phyloP scores from a whole-genome alignment of 2,888 invertebrate genomes.

The Apodemia mormo region DNA sequence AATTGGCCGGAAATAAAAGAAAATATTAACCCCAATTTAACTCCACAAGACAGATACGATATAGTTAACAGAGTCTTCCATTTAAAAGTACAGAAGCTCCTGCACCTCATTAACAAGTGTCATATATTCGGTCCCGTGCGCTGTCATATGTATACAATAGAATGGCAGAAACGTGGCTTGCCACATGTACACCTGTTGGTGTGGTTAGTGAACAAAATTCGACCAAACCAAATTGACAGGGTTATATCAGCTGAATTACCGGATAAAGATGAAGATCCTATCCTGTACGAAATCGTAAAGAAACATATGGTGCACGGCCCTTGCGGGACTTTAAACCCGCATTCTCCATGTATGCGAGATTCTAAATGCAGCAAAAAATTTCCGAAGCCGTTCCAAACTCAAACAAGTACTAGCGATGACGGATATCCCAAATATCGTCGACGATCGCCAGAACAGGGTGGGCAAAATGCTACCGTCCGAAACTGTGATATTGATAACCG shows the following conservation, averaged over 20 bases:
- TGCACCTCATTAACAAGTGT: constrained; percentile 34
- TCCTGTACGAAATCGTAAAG: constrained; percentile 36
- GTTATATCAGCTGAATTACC: constrained; percentile 40
- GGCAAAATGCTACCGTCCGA: constrained; percentile 30
- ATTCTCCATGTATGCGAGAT: constrained; percentile 39
- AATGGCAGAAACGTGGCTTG: constrained; percentile 40
- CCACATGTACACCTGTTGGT: constrained; percentile 37
- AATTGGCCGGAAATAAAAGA: constrained; percentile 34
- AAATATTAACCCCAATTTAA: constrained; percentile 33
- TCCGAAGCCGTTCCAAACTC: constrained; percentile 35
- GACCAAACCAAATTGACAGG: constrained; percentile 37
- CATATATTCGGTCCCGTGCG: constrained; percentile 33
- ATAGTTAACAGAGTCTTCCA: constrained; percentile 36
- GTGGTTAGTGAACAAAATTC: constrained; percentile 39
- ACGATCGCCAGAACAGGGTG: constrained; percentile 37
- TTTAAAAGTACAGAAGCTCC: constrained; percentile 35
- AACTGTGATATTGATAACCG: constrained; percentile 37
- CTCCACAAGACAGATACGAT: constrained; percentile 35
- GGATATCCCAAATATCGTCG: constrained; percentile 41
- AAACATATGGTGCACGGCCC: constrained; percentile 39
- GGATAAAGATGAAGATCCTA: constrained; percentile 35
- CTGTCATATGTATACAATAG: constrained; percentile 35
- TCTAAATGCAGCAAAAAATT: constrained; percentile 36
- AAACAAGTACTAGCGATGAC: constrained; percentile 38
- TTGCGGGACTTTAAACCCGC: constrained; percentile 34